These are phyloP conservation scores for Hippoglossus stenolepis DNA, from an alignment of 2,113 vertebrate species.

Conservation along the genomic window DNA sequence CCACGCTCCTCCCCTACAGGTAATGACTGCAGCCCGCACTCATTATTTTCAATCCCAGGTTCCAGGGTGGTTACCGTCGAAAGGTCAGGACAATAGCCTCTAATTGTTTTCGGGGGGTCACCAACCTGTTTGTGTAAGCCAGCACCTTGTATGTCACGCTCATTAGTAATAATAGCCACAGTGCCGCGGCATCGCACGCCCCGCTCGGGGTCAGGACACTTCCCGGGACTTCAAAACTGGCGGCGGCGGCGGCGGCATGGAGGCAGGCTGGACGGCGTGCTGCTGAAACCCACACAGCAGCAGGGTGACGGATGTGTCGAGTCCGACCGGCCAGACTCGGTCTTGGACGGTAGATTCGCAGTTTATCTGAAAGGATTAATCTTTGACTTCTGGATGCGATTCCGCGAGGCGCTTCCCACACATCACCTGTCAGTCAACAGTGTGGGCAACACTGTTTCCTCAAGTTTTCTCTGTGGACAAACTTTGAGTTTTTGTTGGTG, in stretches of 20 bases:
- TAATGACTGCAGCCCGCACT: slow-evolving; percentile 53
- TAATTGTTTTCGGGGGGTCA: slow-evolving; percentile 63
- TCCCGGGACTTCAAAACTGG: slow-evolving; percentile 17
- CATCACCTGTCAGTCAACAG: too few species aligned
- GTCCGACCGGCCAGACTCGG: too few species aligned
- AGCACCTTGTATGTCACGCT: slow-evolving; percentile 39
- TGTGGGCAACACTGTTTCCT: too few species aligned
- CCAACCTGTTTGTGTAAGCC: slow-evolving; percentile 48
- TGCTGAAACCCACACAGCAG: background rate
- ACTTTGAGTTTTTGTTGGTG: too few species aligned
- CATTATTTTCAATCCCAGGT: slow-evolving; percentile 66
- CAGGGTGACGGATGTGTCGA: too few species aligned
- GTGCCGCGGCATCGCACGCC: background rate
- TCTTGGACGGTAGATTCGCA: too few species aligned
- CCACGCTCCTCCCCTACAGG: slow-evolving; percentile 15
- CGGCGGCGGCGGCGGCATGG: too few species aligned
- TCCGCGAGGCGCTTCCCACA: too few species aligned
- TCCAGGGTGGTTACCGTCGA: slow-evolving; percentile 42
- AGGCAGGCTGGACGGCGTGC: too few species aligned
- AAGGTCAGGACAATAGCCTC: slow-evolving; percentile 60
- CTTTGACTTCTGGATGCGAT: too few species aligned
- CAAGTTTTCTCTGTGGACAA: too few species aligned
- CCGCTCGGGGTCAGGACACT: background rate
- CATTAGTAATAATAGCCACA: slow-evolving; percentile 62
- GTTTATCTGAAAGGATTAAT: too few species aligned